These are phyloP conservation scores for Gymnorhina tibicen DNA, from an alignment of 2,113 vertebrate species.

Conservation along the genomic window DNA sequence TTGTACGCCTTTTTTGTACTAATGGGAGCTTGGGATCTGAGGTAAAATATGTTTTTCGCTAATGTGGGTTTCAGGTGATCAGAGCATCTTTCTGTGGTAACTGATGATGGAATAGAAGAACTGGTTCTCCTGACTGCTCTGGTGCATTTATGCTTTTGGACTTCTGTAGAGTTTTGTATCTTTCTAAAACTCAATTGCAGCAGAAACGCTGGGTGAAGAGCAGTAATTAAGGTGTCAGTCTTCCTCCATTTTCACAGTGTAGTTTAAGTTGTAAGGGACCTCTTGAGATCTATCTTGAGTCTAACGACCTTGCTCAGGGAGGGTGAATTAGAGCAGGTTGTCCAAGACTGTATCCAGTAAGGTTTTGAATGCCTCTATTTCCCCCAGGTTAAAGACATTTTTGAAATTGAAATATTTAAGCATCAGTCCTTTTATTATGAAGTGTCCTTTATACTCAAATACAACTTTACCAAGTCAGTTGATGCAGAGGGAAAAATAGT, in stretches of 20 bases:
- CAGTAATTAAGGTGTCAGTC: not conserved
- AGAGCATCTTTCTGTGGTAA: not conserved
- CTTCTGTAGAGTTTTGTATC: not conserved
- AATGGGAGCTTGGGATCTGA: not conserved
- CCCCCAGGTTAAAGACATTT: not conserved
- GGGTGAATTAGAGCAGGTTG: not conserved
- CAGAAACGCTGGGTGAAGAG: not conserved
- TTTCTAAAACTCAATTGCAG: not conserved
- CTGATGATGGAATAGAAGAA: not conserved
- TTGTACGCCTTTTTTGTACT: not conserved
- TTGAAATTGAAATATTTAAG: not conserved
- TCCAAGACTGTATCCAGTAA: not conserved
- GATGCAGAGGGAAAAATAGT: not conserved
- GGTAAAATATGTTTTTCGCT: not conserved
- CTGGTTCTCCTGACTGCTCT: not conserved
- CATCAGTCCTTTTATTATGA: not conserved
- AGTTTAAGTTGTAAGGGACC: not conserved
- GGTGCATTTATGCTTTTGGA: not conserved
- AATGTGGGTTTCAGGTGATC: not conserved
- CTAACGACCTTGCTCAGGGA: not conserved
- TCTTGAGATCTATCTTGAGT: not conserved
- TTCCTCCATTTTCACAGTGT: not conserved
- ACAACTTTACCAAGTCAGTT: not conserved
- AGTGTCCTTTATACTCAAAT: not conserved
- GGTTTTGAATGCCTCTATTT: not conserved